Percentiles rank a stretch among this genome's conserved stretches.
phyloP scores from a whole-genome alignment of 1,140 invertebrate genomes.

The Danaus melanippus region DNA sequence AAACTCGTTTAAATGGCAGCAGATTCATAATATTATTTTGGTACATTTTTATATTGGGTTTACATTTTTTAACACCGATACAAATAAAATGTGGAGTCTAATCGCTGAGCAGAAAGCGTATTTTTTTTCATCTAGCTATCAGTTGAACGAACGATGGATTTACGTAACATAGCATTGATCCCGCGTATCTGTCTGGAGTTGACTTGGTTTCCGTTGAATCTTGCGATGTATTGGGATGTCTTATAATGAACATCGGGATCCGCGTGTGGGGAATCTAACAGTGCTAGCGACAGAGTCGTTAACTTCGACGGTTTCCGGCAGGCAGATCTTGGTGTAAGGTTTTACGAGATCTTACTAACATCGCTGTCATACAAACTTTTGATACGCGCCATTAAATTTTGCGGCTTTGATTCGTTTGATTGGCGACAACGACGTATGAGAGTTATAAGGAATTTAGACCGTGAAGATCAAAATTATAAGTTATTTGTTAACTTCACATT shows the following conservation, averaged over 20 bases:
- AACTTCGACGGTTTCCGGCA: slow-evolving; percentile 42
- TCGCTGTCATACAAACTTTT: slow-evolving; percentile 48
- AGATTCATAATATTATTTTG: too few relatives aligned
- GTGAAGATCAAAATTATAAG: not conserved
- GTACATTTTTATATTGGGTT: too few relatives aligned
- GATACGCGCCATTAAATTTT: slow-evolving; percentile 44
- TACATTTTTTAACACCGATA: too few relatives aligned
- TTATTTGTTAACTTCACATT: not conserved
- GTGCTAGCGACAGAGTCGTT: slow-evolving; percentile 40
- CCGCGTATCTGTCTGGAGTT: slow-evolving; percentile 34
- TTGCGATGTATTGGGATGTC: slow-evolving; percentile 47
- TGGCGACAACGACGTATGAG: slow-evolving; percentile 5
- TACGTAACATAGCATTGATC: slow-evolving; percentile 44
- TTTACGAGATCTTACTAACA: slow-evolving; percentile 62
- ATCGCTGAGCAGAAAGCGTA: slow-evolving; percentile 40
- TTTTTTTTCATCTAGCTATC: slow-evolving; percentile 53
- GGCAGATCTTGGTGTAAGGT: slow-evolving; percentile 37
- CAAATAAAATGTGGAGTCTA: not conserved
- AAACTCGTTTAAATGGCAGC: too few relatives aligned
- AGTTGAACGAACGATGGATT: slow-evolving; percentile 59
- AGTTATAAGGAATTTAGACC: not conserved
- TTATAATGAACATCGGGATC: slow-evolving; percentile 42
- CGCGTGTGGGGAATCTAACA: slow-evolving; percentile 56
- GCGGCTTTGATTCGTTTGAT: slow-evolving; percentile 22
- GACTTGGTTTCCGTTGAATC: slow-evolving; percentile 43